A percentile compares a stretch with the other conserved stretches of the same genome.
Conservation (phyloP, 2,113 vertebrate genomes). For the Eira barbara region DNA sequence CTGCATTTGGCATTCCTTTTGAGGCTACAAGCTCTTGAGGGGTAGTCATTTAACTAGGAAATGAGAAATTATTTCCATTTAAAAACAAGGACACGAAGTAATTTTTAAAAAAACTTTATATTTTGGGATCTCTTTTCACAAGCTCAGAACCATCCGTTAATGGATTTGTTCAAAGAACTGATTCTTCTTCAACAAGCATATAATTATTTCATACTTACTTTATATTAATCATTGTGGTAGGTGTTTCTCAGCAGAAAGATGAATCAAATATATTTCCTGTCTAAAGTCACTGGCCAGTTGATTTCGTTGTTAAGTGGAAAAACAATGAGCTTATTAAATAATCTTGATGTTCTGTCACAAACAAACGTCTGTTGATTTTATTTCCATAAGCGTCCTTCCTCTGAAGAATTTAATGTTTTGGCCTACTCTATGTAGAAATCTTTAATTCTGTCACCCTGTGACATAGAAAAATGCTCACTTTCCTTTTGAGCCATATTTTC, state of each 20-base stretch:
- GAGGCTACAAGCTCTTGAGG: neutral
- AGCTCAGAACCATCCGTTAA: neutral
- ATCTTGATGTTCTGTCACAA: neutral
- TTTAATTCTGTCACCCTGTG: neutral
- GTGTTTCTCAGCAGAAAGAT: neutral
- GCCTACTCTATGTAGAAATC: neutral
- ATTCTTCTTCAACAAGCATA: neutral
- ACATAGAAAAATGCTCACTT: neutral
- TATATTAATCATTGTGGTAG: neutral
- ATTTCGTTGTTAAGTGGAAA: neutral
- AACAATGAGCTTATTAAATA: neutral
- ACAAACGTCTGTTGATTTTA: neutral
- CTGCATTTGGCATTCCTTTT: neutral
- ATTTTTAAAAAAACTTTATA: neutral
- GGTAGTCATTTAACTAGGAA: neutral
- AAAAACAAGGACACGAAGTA: neutral
- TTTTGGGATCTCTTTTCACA: neutral
- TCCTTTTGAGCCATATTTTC: neutral
- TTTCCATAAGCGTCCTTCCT: neutral
- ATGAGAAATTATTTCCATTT: neutral
- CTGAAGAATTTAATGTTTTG: neutral
- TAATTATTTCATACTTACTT: neutral
- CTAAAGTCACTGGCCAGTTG: neutral
- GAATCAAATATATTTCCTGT: neutral
- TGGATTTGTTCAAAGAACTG: neutral